These are phyloP conservation scores for Thunnus thynnus DNA, from an alignment of 2,113 vertebrate genomes.

Conservation along the genomic window DNA sequence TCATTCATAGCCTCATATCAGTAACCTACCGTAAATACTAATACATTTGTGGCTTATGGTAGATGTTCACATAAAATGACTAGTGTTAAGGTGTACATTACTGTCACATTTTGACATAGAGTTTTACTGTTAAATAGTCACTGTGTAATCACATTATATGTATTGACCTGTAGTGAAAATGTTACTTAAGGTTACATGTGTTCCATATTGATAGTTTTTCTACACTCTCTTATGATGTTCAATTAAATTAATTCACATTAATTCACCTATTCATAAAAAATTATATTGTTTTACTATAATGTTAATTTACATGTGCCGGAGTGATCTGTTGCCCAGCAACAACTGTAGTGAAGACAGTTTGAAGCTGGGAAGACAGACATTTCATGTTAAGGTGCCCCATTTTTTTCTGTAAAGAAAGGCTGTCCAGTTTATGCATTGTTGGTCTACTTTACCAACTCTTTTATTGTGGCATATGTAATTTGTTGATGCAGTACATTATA, in stretches of 20 bases:
- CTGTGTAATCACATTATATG: too few species aligned
- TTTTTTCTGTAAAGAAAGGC: constrained; percentile 6
- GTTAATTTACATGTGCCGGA: constrained; percentile 10
- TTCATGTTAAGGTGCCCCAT: neutral
- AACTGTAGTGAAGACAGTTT: constrained; percentile 25
- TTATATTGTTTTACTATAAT: constrained; percentile 19
- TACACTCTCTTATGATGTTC: neutral
- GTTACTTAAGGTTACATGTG: neutral
- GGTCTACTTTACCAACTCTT: neutral
- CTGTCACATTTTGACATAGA: neutral
- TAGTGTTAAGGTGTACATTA: too few species aligned
- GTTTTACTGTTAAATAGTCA: too few species aligned
- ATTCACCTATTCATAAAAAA: too few species aligned
- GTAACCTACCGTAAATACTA: too few species aligned
- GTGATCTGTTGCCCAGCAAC: constrained; percentile 44
- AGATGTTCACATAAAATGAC: too few species aligned
- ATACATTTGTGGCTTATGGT: too few species aligned
- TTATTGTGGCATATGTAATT: neutral
- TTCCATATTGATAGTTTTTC: neutral
- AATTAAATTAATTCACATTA: neutral
- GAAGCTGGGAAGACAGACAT: constrained; percentile 8
- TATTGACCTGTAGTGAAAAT: neutral
- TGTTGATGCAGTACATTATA: neutral
- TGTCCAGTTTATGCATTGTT: neutral
- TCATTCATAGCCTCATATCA: too few species aligned